These are phyloP conservation scores for Stegastes partitus DNA, from an alignment of 2,113 vertebrate species.

Conservation along the genomic window DNA sequence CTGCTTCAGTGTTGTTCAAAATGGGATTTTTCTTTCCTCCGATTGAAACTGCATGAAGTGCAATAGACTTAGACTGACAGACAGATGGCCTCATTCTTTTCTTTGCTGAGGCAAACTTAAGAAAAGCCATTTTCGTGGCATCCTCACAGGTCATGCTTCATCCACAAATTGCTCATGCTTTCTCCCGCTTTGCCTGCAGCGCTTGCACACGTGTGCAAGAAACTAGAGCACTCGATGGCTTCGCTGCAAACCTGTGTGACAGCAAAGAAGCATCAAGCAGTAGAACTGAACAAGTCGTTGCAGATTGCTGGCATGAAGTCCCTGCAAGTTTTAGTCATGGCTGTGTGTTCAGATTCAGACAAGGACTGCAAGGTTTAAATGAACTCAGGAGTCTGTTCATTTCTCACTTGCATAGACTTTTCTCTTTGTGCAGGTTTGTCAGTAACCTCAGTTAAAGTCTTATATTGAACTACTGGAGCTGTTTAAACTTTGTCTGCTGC, in stretches of 20 bases:
- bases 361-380: neutral
- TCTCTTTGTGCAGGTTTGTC: neutral
- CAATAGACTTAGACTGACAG: neutral
- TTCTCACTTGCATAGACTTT: neutral
- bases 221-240: constrained; percentile 10
- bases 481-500: neutral
- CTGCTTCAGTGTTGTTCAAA: neutral
- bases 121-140: constrained; percentile 9
- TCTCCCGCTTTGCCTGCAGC: constrained; percentile 7
- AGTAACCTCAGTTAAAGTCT: too few species aligned
- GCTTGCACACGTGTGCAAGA: constrained; percentile 42
- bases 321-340: neutral
- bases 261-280: constrained; percentile 45
- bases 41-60: neutral
- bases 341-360: constrained; percentile 8
- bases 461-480: neutral
- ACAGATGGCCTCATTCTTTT: constrained; percentile 10
- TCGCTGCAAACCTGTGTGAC: constrained; percentile 39
- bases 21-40: neutral
- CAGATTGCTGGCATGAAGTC: constrained; percentile 24
- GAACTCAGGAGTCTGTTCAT: neutral
- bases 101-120: constrained; percentile 15
- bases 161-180: constrained; percentile 34
- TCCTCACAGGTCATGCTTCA: constrained; percentile 11
- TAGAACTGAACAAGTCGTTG: constrained; percentile 7